Evolutionary conservation across 2,888 invertebrate genomes (phyloP), one percentile per base, ranked within the genome.

Genomic region (Actias luna): DNA sequence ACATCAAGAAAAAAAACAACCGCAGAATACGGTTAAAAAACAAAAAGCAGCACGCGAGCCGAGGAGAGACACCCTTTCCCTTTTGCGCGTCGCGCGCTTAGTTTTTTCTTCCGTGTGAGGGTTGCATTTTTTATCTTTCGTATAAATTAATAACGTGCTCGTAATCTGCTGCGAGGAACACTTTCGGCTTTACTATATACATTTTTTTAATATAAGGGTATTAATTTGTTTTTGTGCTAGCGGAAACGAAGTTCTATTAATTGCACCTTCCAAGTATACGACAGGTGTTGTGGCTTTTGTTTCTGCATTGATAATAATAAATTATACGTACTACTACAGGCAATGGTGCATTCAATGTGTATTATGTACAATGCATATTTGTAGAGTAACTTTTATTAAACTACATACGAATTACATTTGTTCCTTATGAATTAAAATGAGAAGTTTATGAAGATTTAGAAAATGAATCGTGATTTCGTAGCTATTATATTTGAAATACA

Each of bases 81-180:
- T 92, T 92, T 90, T 87, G 88, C 85, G 83, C 84, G 91, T 81
- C 91, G 89, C 92, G 92, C 79, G 89, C 89, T 88, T 86, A 85
- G 78, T 87, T 92, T 88, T 83, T 85, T 73, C 85, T 83, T 84
- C 80, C 82, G 82, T 84, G 86, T 85, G 83, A 86, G 88, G 92
- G 92, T 92, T 87, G 85, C 78, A 82, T 89, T 92, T 91, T 89
- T 85, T 86, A 88, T 84, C 83, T 85, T 81, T 85, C 89, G 86
- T 92, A 92, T 92, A 92, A 92, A 92, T 92, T 92, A 92, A 92
- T 92, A 92, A 92, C 85, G 91, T 88, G 91, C 87, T 88, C 88
- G 87, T 92, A 92, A 92, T 92, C 92, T 90, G 87, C 87, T 82
- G 87, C 79, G 80, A 74, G 83, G 88, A 89, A 92, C 92, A 92